Percentiles rank a stretch among this genome's conserved stretches.
phyloP scores from a whole-genome alignment of 2,888 invertebrate species.

The Cheilosia vernalis region DNA sequence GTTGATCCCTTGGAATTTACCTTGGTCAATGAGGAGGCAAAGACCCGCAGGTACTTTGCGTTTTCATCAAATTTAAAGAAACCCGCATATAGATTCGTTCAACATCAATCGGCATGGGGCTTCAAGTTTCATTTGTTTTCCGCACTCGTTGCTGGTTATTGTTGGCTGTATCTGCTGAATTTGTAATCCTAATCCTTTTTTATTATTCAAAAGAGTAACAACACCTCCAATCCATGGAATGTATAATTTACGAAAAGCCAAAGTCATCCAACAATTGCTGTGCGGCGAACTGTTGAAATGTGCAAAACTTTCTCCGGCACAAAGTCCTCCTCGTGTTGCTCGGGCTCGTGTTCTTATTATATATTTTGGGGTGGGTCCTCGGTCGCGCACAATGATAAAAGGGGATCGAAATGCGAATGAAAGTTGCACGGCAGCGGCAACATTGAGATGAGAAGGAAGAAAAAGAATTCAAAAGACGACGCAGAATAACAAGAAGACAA shows the following conservation, averaged over 20 bases:
- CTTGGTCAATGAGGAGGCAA: conserved; percentile 17
- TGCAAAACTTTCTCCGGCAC: conserved; percentile 69
- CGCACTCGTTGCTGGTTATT: conserved; percentile 24
- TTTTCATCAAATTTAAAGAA: conserved; percentile 41
- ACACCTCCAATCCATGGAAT: conserved; percentile 70
- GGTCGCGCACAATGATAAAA: conserved; percentile 38
- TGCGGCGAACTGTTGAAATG: conserved; percentile 72
- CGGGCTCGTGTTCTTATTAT: conserved; percentile 62
- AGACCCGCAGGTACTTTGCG: not conserved
- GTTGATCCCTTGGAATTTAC: conserved; percentile 3
- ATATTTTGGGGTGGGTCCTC: conserved; percentile 37
- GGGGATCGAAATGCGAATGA: conserved; percentile 32
- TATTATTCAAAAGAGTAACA: conserved; percentile 72
- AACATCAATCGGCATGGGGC: conserved; percentile 63
- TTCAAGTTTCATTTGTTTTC: conserved; percentile 50
- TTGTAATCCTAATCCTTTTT: conserved; percentile 75
- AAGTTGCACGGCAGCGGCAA: conserved; percentile 57
- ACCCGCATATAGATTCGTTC: conserved; percentile 42
- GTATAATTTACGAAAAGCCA: conserved; percentile 65
- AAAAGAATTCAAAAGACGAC: conserved; percentile 55
- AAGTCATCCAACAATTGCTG: conserved; percentile 71
- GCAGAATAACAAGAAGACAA: conserved; percentile 74
- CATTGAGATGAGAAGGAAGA: conserved; percentile 49
- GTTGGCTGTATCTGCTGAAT: conserved; percentile 62
- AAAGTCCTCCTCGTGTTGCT: conserved; percentile 28